Conservation (phyloP, 2,113 vertebrate species). For the Felis chaus region DNA sequence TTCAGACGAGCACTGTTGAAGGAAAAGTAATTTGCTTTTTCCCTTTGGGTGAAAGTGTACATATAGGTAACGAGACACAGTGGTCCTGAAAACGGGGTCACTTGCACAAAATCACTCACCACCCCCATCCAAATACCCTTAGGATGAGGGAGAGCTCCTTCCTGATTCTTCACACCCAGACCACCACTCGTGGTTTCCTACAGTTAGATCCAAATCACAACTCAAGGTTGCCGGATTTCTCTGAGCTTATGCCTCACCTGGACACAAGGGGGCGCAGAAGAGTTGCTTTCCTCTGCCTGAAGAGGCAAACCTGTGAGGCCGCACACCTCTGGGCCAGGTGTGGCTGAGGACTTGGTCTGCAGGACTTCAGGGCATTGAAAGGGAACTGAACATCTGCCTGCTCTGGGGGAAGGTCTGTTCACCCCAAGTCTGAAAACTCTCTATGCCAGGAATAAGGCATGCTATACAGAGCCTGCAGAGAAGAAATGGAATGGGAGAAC, state of each 20-base stretch:
- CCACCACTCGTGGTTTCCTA: not conserved
- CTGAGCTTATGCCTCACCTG: conserved; percentile 62
- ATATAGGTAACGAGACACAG: not conserved
- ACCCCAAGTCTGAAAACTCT: not conserved
- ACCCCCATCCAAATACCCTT: fast-evolving
- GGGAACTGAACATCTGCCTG: not conserved
- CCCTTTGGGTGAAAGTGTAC: not conserved
- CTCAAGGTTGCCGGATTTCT: not conserved
- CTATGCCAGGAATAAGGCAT: not conserved
- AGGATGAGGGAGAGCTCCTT: not conserved
- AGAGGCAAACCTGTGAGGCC: not conserved
- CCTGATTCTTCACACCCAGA: not conserved
- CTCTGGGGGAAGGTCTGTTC: not conserved
- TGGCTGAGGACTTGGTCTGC: not conserved
- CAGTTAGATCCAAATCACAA: fast-evolving
- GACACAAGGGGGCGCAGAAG: conserved; percentile 61
- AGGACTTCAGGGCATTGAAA: not conserved
- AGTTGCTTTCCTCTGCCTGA: not conserved
- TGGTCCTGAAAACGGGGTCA: fast-evolving
- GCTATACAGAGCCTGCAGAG: not conserved
- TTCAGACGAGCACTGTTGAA: not conserved
- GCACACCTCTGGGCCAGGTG: conserved; percentile 44
- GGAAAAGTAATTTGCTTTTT: not conserved
- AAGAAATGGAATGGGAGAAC: not conserved
- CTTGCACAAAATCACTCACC: not conserved